phyloP scores from a whole-genome alignment of 2,888 invertebrate species.

The Elmis aenea region DNA sequence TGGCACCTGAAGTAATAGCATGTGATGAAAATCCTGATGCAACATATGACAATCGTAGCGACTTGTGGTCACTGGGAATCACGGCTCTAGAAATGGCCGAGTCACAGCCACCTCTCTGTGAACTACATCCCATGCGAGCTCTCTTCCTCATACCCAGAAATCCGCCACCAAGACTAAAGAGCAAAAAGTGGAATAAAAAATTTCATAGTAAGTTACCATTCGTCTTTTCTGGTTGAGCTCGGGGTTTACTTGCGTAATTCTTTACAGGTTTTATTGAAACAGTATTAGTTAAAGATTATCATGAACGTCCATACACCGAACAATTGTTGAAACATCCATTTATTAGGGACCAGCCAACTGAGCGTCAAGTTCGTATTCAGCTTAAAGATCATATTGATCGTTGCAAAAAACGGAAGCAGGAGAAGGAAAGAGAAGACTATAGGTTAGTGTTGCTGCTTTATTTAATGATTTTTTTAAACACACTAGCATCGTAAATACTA shows the following conservation, averaged over 20 bases:
- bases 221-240: neutral
- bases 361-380: slow-evolving; percentile 95
- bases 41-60: slow-evolving; percentile 96
- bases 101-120: slow-evolving; percentile 97
- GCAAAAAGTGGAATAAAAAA: slow-evolving; percentile 97
- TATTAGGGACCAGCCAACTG: slow-evolving; percentile 97
- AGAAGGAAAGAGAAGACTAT: slow-evolving; percentile 75
- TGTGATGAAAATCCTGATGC: slow-evolving; percentile 99
- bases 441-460: slow-evolving; percentile 40
- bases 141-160: slow-evolving; percentile 97
- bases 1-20: slow-evolving; percentile 99
- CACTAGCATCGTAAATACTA: too few relatives aligned
- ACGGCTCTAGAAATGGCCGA: slow-evolving; percentile 99
- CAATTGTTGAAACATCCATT: slow-evolving; percentile 95
- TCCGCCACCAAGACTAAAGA: slow-evolving; percentile 94
- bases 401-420: slow-evolving; percentile 91
- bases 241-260: slow-evolving; percentile 8
- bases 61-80: slow-evolving; percentile 90
- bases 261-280: slow-evolving; percentile 86
- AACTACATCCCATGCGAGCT: slow-evolving; percentile 99
- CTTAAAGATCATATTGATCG: slow-evolving; percentile 99
- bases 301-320: slow-evolving; percentile 97
- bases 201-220: slow-evolving; percentile 62
- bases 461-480: neutral
- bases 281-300: slow-evolving; percentile 95